Evolutionary conservation across 2,113 vertebrate species (phyloP).

Genomic region (Campylorhamphus procurvoides): DNA sequence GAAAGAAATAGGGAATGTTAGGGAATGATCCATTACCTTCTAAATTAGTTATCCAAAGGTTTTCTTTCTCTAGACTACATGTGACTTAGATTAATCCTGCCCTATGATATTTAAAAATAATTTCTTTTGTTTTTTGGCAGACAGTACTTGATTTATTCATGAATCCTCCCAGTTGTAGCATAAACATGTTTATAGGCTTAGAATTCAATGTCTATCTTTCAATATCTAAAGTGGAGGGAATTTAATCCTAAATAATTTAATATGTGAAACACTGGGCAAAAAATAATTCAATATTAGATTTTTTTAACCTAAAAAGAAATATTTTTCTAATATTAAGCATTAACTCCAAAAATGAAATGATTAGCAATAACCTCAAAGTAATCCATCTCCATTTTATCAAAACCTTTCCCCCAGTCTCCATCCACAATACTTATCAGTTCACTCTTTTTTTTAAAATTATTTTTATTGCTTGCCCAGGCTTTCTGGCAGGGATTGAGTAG

Average conservation of each 20-base stretch:
- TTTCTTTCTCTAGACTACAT: background rate
- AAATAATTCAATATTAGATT: background rate
- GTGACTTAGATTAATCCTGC: background rate
- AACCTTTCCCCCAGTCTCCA: background rate
- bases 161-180: background rate
- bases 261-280: background rate
- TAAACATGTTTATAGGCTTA: background rate
- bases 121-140: background rate
- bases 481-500: background rate
- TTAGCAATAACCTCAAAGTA: background rate
- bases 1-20: background rate
- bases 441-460: background rate
- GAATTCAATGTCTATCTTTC: background rate
- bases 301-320: background rate
- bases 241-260: background rate
- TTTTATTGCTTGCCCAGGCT: background rate
- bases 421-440: background rate
- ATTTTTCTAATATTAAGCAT: background rate
- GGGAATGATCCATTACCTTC: background rate
- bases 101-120: background rate
- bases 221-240: background rate
- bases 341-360: background rate
- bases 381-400: background rate
- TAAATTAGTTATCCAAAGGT: background rate
- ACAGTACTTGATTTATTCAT: background rate